phyloP scores from a whole-genome alignment of 2,797 vertebrate species.

The Hemibagrus guttatus region DNA sequence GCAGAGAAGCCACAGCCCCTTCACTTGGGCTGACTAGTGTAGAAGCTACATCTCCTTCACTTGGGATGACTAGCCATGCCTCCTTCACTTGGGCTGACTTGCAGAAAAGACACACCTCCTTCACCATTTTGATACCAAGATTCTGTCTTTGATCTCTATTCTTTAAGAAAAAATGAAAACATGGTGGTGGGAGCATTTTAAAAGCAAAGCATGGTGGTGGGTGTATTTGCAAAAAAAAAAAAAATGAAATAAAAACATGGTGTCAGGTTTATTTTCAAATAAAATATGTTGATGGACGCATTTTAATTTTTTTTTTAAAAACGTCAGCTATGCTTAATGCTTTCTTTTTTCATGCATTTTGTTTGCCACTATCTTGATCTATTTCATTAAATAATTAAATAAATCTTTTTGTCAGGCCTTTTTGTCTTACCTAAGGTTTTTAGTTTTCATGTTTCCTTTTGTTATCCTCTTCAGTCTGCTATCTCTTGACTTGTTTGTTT shows the following conservation, averaged over 20 bases:
- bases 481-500: conserved; percentile 56
- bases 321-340: not conserved
- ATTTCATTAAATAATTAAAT: not conserved
- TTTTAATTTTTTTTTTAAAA: not conserved
- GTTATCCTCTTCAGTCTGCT: not conserved
- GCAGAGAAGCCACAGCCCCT: too few relatives aligned
- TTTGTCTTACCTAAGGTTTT: not conserved
- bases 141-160: not conserved
- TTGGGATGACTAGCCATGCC: not conserved
- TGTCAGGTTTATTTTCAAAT: not conserved
- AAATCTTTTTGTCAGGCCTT: not conserved
- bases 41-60: too few relatives aligned
- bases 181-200: not conserved
- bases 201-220: not conserved
- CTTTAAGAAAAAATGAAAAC: not conserved
- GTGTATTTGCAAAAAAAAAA: not conserved
- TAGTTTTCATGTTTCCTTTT: not conserved
- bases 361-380: not conserved
- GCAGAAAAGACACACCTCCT: not conserved
- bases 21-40: too few relatives aligned
- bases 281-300: not conserved
- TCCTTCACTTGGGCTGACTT: not conserved
- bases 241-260: too few relatives aligned
- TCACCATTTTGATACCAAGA: not conserved
- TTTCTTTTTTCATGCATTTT: not conserved